Evolutionary conservation across 1,140 invertebrate species (phyloP).

Genomic region (Diachasmimorpha longicaudata): DNA sequence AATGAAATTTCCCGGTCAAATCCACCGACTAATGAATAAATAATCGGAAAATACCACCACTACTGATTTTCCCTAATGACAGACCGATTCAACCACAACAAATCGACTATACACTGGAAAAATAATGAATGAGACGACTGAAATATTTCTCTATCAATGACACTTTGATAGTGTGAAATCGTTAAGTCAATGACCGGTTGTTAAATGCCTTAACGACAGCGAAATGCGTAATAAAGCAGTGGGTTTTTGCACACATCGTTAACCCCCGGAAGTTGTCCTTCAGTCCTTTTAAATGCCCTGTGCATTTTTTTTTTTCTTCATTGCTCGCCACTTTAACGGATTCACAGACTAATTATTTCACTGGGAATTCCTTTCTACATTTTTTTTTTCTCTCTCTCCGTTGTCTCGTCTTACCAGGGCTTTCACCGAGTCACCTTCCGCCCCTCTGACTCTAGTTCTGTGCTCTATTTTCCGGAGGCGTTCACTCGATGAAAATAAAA

Average conservation of each 20-base stretch:
- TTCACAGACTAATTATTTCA: background rate
- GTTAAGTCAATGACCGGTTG: slow-evolving; percentile 16
- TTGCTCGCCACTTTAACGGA: background rate
- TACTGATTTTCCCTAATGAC: background rate
- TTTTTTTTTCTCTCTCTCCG: background rate
- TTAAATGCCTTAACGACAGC: slow-evolving; percentile 26
- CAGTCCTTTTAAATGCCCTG: background rate
- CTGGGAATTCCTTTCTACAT: background rate
- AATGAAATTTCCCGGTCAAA: background rate
- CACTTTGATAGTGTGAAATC: background rate
- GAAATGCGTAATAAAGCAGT: slow-evolving; percentile 10
- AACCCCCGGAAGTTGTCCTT: background rate
- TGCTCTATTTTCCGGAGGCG: background rate
- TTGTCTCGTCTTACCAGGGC: background rate
- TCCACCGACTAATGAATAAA: no score
- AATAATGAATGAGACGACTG: background rate
- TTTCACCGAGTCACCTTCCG: background rate
- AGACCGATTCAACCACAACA: background rate
- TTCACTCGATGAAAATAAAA: background rate
- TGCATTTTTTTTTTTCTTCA: background rate
- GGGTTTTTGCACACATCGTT: background rate
- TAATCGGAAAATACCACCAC: background rate
- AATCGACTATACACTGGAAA: background rate
- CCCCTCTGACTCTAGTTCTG: background rate
- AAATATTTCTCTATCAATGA: background rate